These are phyloP conservation scores for Erythrolamprus reginae DNA, from an alignment of 2,113 vertebrate genomes.

Conservation along the genomic window DNA sequence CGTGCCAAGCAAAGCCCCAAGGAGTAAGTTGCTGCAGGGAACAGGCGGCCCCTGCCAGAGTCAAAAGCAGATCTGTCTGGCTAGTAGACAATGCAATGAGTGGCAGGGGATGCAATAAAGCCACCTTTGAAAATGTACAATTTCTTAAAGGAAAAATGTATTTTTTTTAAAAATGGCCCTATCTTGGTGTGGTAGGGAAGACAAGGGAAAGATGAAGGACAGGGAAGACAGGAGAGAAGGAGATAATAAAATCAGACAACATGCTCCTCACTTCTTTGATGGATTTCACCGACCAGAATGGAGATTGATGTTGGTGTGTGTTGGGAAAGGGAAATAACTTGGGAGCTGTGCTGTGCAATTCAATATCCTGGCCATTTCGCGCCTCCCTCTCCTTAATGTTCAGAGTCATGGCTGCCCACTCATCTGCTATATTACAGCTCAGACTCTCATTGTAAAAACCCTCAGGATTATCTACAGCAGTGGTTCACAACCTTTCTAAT, in stretches of 20 bases:
- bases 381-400: neutral
- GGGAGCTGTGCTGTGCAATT: neutral
- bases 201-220: neutral
- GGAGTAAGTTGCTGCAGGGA: conserved; percentile 2
- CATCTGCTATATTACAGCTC: neutral
- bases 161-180: neutral
- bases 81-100: neutral
- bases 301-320: neutral
- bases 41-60: neutral
- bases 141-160: neutral
- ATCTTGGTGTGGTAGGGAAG: neutral
- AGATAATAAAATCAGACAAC: neutral
- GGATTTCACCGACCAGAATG: neutral
- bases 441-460: neutral
- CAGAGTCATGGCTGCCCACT: neutral
- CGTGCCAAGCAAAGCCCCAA: conserved; percentile 13
- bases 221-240: neutral
- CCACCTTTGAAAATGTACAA: neutral
- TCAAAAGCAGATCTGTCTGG: neutral
- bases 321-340: rapidly evolving
- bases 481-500: too few species aligned
- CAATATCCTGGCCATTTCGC: neutral
- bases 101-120: neutral
- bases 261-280: neutral
- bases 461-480: neutral